Evolutionary conservation across 2,888 invertebrate species (phyloP).

Genomic region (Bedellia somnulentella): DNA sequence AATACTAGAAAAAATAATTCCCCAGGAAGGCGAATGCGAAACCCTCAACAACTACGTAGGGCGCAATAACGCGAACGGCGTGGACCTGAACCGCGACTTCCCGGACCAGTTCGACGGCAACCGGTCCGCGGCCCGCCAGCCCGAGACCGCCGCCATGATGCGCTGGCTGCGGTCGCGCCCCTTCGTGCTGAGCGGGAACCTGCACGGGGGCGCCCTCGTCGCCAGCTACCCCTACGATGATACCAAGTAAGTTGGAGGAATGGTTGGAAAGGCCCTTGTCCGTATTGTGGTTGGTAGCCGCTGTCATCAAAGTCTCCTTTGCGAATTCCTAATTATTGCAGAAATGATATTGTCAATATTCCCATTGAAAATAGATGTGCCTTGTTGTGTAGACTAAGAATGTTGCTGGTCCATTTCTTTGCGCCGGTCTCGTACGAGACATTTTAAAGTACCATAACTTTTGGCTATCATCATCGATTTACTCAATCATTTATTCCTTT

Average conservation of each 20-base stretch:
- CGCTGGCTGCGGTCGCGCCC: conserved; percentile 84
- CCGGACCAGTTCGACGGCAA: conserved; percentile 80
- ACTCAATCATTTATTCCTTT: background rate
- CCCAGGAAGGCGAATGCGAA: conserved; percentile 79
- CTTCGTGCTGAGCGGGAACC: conserved; percentile 91
- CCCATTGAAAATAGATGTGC: too few relatives aligned
- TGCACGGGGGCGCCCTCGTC: conserved; percentile 96
- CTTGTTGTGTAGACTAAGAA: too few relatives aligned
- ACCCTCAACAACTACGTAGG: conserved; percentile 69
- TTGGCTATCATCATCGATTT: background rate
- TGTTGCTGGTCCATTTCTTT: too few relatives aligned
- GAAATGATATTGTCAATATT: too few relatives aligned
- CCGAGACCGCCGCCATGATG: conserved; percentile 88
- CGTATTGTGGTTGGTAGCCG: too few relatives aligned
- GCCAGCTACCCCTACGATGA: conserved; percentile 98
- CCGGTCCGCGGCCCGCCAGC: conserved; percentile 64
- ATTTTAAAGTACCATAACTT: too few relatives aligned
- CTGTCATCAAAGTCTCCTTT: too few relatives aligned
- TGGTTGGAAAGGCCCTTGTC: too few relatives aligned
- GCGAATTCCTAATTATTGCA: too few relatives aligned
- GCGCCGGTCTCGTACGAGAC: too few relatives aligned
- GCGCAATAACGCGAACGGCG: conserved; percentile 76
- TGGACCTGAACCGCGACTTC: conserved; percentile 90
- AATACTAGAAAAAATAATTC: too few relatives aligned
- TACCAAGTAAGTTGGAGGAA: conserved; percentile 59